Conservation (phyloP, 2,113 vertebrate genomes). For the Pao palembangensis region DNA sequence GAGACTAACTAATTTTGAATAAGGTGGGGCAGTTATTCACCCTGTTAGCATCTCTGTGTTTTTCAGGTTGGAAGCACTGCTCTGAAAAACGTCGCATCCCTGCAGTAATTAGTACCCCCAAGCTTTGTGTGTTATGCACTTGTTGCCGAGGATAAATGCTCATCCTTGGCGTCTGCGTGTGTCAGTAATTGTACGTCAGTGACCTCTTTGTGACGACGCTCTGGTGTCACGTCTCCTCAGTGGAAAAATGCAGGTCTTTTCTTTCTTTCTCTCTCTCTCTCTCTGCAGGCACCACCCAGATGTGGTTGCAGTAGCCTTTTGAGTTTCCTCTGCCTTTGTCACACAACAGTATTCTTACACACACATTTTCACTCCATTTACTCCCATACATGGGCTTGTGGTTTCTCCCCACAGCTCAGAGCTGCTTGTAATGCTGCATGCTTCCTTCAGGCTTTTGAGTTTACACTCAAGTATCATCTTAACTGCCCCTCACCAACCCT, state of each 20-base stretch:
- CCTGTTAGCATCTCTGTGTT: background rate
- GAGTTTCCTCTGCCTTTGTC: no score
- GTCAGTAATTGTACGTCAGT: slow-evolving; percentile 27
- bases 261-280: background rate
- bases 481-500: slow-evolving; percentile 2
- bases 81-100: background rate
- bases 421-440: no score
- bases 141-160: slow-evolving; percentile 17
- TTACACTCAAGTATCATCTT: slow-evolving; percentile 9
- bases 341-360: no score
- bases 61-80: background rate
- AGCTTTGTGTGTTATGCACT: slow-evolving; percentile 32
- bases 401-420: no score
- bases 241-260: no score
- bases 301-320: no score
- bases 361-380: no score
- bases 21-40: background rate
- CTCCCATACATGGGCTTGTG: no score
- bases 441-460: slow-evolving; percentile 14
- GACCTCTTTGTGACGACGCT: slow-evolving; percentile 25
- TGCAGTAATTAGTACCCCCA: slow-evolving; percentile 7
- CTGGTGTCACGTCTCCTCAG: no score
- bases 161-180: slow-evolving; percentile 25
- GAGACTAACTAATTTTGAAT: background rate
- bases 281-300: no score